Conservation (phyloP, 2,888 invertebrate species). For the Standfussiana lucernea region DNA sequence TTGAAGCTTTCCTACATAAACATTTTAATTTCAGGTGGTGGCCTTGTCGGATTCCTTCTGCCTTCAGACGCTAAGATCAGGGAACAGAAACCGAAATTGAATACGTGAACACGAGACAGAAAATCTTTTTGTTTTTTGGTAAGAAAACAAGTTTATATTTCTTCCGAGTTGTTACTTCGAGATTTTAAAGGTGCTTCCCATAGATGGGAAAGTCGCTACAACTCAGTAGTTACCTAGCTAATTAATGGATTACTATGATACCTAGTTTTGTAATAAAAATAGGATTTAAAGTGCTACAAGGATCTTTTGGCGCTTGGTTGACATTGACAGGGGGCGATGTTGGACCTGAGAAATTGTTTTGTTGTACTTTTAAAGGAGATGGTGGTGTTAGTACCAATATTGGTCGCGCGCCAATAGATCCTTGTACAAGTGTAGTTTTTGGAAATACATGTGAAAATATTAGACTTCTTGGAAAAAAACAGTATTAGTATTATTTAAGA, state of each 20-base stretch:
- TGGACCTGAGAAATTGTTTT: background rate
- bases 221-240: background rate
- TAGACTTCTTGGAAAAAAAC: background rate
- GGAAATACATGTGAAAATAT: background rate
- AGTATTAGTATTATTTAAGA: background rate
- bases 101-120: slow-evolving; percentile 14
- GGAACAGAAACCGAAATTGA: slow-evolving; percentile 42
- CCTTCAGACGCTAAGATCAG: slow-evolving; percentile 73
- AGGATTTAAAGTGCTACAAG: background rate
- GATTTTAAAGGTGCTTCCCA: slow-evolving; percentile 11
- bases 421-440: slow-evolving; percentile 1
- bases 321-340: background rate
- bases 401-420: background rate
- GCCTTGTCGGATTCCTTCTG: slow-evolving; percentile 77
- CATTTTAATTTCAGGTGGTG: slow-evolving; percentile 77
- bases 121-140: background rate
- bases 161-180: slow-evolving; percentile 6
- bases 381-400: background rate
- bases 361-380: background rate
- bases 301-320: background rate
- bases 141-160: background rate
- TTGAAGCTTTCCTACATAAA: too few species aligned
- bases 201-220: background rate
- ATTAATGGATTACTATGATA: too few species aligned
- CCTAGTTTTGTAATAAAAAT: too few species aligned